Evolutionary conservation across 2,113 vertebrate genomes (phyloP).

Genomic region (Sebastes schlegelii): DNA sequence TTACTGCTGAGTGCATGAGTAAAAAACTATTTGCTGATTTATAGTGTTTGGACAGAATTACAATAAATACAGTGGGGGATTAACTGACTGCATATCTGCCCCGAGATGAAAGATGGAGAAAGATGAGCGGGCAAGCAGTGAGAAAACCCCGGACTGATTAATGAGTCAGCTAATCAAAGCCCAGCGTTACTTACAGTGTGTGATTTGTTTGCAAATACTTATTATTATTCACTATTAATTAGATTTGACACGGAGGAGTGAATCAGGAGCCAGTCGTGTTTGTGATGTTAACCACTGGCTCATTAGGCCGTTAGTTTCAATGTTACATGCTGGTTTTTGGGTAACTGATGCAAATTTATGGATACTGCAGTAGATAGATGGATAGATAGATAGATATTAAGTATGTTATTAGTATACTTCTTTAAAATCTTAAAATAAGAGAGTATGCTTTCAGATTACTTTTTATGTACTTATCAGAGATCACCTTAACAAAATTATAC

Average conservation of each 20-base stretch:
- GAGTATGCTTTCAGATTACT: too few species aligned
- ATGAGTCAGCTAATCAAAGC: constrained; percentile 59
- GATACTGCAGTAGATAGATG: not conserved
- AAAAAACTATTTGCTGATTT: constrained; percentile 51
- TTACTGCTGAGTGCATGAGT: constrained; percentile 42
- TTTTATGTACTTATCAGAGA: too few species aligned
- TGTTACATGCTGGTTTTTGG: not conserved
- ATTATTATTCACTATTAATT: constrained; percentile 47
- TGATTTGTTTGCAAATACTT: constrained; percentile 46
- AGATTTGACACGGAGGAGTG: constrained; percentile 28
- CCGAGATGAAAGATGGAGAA: constrained; percentile 34
- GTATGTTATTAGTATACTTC: too few species aligned
- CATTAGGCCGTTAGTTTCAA: constrained; percentile 18
- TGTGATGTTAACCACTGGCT: constrained; percentile 5
- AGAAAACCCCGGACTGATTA: constrained; percentile 44
- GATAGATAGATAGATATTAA: not conserved
- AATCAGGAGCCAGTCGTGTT: constrained; percentile 23
- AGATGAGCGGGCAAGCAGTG: constrained; percentile 4
- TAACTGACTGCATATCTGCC: constrained; percentile 24
- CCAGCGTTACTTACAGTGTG: constrained; percentile 30
- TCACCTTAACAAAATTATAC: too few species aligned
- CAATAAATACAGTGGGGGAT: constrained; percentile 49
- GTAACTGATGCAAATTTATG: constrained; percentile 1
- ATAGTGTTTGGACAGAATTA: constrained; percentile 37
- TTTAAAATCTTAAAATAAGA: too few species aligned